Evolutionary conservation across 2,113 vertebrate species (phyloP), one percentile per base, ranked within the genome.

Genomic region (Irena cyanogastra): DNA sequence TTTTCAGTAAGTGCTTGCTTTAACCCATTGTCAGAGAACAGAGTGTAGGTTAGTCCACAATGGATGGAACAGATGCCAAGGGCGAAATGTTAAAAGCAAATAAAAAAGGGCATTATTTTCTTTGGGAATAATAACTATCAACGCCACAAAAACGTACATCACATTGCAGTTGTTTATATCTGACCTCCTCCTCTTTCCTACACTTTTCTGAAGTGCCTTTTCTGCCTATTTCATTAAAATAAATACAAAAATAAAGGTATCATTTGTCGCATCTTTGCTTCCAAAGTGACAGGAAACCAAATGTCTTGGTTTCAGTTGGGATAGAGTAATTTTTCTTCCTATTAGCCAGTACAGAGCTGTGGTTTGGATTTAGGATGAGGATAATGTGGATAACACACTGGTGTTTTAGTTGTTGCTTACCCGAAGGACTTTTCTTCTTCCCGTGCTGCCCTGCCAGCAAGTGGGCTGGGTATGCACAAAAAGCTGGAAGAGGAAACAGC

Each of bases 21-120:
- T 97, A 98, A 97, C 98, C 98, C 97, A 97, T 97, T 95, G 82
- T 97, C 97, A 98, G 96, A 97, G 97, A 98, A 98, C 97, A 96
- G 95, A 94, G 97, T 96, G 97, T 97, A 94, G 91, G 93, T 95
- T 93, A 95, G 95, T 97, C 97, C 97, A 98, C 98, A 98, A 97
- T 98, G 96, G 97, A 97, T 97, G 89, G 97, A 98, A 97, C 98
- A 98, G 98, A 98, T 98, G 98, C 98, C 98, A 98, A 98, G 98
- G 98, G 98, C 98, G 83, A 97, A 97, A 97, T 98, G 98, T 98
- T 98, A 98, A 98, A 98, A 98, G 98, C 97, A 95, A 98, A 97
- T 97, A 95, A 97, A 97, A 96, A 95, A 94, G 97, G 97, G 96
- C 97, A 88, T 97, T 97, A 97, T 98, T 97, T 98, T 98, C 97